A percentile compares a stretch with the other conserved stretches of the same genome.
These are phyloP conservation scores for Gastracanthus pulcherrimus DNA, from an alignment of 2,888 invertebrate genomes.

Conservation along the genomic window DNA sequence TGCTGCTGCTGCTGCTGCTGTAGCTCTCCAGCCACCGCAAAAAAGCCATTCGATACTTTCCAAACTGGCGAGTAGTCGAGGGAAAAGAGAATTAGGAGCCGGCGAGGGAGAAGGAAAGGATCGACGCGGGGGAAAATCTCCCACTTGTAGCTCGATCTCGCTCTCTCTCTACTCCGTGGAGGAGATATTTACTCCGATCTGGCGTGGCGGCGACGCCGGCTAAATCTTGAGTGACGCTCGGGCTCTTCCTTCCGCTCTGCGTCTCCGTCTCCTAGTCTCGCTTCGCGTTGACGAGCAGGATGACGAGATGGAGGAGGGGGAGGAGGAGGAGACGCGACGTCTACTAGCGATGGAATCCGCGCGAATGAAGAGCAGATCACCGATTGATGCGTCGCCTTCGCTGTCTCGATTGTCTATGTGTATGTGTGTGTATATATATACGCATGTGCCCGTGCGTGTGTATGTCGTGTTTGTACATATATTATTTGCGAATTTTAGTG, in stretches of 20 bases:
- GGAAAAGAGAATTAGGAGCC: constrained; percentile 52
- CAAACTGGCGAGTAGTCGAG: constrained; percentile 59
- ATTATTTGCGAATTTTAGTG: no score
- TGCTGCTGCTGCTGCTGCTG: constrained; percentile 55
- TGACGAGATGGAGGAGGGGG: not conserved
- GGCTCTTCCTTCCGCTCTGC: constrained; percentile 52
- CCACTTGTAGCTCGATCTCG: constrained; percentile 72
- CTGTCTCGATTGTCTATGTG: not conserved
- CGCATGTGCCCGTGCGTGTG: not conserved
- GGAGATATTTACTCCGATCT: constrained; percentile 72
- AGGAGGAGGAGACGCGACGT: not conserved
- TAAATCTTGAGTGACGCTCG: constrained; percentile 71
- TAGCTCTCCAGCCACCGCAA: constrained; percentile 40
- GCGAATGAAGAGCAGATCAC: not conserved
- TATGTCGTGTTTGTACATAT: no score
- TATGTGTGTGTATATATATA: not conserved
- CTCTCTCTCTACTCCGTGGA: not conserved
- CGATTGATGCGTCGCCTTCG: constrained; percentile 13
- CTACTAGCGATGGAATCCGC: not conserved
- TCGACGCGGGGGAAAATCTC: constrained; percentile 71
- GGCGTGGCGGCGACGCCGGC: constrained; percentile 38
- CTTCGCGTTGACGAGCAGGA: not conserved
- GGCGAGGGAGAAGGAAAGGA: constrained; percentile 13
- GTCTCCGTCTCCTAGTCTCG: constrained; percentile 15
- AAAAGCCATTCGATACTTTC: constrained; percentile 68